Evolutionary conservation across 2,797 vertebrate species (phyloP), one percentile per base, ranked within the genome.

Genomic region (Hippoglossus hippoglossus): DNA sequence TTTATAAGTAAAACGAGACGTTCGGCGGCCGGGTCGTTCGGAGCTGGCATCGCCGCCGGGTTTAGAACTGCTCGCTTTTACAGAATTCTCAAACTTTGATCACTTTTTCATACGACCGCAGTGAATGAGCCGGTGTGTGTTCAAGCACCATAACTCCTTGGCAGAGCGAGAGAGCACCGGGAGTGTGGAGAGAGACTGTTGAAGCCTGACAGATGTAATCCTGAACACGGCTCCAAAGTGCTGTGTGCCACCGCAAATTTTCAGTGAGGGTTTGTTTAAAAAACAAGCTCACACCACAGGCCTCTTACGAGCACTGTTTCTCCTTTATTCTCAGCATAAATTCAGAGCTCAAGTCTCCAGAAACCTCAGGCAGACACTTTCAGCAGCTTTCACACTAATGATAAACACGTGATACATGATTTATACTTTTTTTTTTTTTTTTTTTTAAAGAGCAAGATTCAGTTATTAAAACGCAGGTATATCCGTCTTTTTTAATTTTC

Each of bases 201-300:
- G 79, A 71, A 71, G 87, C 77, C 88, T 91, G 87, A 91, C 89
- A 91, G 83, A 91, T 88, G 79, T 91, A 87, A 94, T 92, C 87
- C 90, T 73, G 72, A 79, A 89, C 85, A 82, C 67, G 7, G 86
- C 77, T 89, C 84, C 85, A 87, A 85, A 91, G 86, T 84, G 83
- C 85, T 75, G 81, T 62, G 71, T 84, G 88, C 83, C 89, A 90
- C 89, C 90, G 75, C 90, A 90, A 80, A 85, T 85, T 89, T 77
- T 82, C 69, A 71, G 79, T 74, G 75, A 80, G 85, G 81, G 87
- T 90, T 93, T 92, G 87, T 91, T 90, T 91, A 82, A 89, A 92
- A 87, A 91, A 89, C 87, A 90, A 81, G 59, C 86, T 90, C 89
- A 84, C 92, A 91, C 92, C 87, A 80, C 88, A 87, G 83, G 83